These are phyloP conservation scores for Labeo rohita DNA, from an alignment of 2,113 vertebrate species.

Conservation along the genomic window DNA sequence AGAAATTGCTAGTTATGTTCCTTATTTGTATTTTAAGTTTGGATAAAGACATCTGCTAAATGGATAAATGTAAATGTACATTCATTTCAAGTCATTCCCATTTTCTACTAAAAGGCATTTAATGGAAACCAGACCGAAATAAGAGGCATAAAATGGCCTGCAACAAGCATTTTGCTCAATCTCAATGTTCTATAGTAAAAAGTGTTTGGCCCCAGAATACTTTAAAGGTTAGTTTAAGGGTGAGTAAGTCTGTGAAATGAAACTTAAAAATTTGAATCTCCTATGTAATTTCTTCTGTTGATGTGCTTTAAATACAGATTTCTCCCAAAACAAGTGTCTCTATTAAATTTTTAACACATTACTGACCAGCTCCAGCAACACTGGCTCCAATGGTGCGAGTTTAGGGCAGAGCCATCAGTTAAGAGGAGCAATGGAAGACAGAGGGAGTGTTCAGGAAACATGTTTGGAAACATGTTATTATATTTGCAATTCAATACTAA, in stretches of 20 bases:
- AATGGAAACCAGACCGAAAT: neutral
- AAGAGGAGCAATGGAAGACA: neutral
- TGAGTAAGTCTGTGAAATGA: neutral
- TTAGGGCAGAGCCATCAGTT: neutral
- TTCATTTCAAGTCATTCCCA: neutral
- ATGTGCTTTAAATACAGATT: no score
- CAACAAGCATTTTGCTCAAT: neutral
- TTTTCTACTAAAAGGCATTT: neutral
- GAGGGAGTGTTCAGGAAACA: no score
- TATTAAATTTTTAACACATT: no score
- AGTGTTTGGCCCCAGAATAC: neutral
- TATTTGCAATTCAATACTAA: no score
- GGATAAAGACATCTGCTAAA: neutral
- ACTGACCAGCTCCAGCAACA: neutral
- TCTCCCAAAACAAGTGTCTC: no score
- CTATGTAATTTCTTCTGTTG: neutral
- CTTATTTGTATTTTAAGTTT: no score
- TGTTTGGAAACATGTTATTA: no score
- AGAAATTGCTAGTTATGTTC: no score
- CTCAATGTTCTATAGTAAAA: neutral
- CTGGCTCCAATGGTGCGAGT: no score
- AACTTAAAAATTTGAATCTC: neutral
- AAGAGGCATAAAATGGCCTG: no score
- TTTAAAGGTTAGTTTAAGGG: neutral
- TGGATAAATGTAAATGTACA: neutral